Evolutionary conservation across 2,797 vertebrate genomes (phyloP).

Genomic region (Taenioides sp.): DNA sequence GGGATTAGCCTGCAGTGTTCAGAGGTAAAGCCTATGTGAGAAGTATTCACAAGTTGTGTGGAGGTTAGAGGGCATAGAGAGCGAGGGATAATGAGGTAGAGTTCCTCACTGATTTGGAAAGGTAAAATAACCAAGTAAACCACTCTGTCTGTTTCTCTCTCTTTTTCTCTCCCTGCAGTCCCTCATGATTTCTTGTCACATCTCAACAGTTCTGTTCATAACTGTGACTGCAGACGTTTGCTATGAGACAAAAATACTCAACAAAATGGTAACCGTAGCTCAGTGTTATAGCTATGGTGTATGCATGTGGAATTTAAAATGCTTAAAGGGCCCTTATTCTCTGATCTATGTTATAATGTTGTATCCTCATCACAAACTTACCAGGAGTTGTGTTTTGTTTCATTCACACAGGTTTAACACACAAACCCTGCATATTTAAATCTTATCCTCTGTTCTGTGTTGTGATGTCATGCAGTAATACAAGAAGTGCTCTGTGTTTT

Average conservation of each 20-base stretch:
- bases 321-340: too few relatives aligned
- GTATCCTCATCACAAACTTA: too few relatives aligned
- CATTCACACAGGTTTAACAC: too few relatives aligned
- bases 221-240: neutral
- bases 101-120: too few relatives aligned
- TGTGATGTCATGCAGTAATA: too few relatives aligned
- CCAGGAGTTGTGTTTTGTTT: too few relatives aligned
- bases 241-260: neutral
- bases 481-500: too few relatives aligned
- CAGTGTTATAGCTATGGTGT: neutral
- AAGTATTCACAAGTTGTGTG: neutral
- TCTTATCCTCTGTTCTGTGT: too few relatives aligned
- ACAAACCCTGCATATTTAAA: too few relatives aligned
- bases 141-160: neutral
- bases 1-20: neutral
- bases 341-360: too few relatives aligned
- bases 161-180: neutral
- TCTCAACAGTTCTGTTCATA: neutral
- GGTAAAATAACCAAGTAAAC: neutral
- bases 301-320: neutral
- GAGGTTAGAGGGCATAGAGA: neutral
- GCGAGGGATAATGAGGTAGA: neutral
- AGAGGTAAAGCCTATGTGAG: neutral
- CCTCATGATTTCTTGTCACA: neutral
- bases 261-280: neutral